Base-by-base conservation (phyloP, 2,797 vertebrate genomes). In the Karalla daura region DNA sequence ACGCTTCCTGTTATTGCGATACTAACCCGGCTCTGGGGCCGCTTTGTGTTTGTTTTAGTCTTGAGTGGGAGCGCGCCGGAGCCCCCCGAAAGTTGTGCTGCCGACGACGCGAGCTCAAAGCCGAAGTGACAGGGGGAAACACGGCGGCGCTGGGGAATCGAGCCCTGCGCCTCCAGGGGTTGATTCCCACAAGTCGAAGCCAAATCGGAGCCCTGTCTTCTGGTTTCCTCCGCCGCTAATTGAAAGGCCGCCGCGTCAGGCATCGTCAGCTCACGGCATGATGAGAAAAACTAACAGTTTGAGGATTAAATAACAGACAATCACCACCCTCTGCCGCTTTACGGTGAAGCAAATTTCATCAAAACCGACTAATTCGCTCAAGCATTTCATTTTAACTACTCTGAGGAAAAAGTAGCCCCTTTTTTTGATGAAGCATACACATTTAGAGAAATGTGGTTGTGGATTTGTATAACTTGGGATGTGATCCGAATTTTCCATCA, bases 401-500 rank as follows among this genome's bases (percentile, higher is more conserved):
- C 63, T 50, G 44, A 65, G 77, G 81, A 81, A 88, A 87, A 88
- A 67, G 13, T 37, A 61, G 62, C 30, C 60, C n/a, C 62, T 45
- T 63, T 78, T 74, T 80, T 74, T 80, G 74, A 87, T 85, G 66
- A 86, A 82, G 67, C 70, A 37, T 79, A 81, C 78, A 81, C 53
- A 80, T 87, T 85, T 36, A 63, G 46, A 88, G 58, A 80, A 74
- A 75, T 77, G 81, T 37, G 75, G 79, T 85, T 30, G 67, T 63
- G 63, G 66, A 86, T 81, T 82, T 85, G 71, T 81, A 74, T 70
- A 83, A 85, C 62, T 79, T 79, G 74, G 67, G 83, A 76, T 56
- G 70, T 89, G 87, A 90, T 84, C 60, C 6, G 56, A 85, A 81
- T 90, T 89, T 90, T 92, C 88, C 89, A 89, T 83, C 74, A 73